A percentile compares a stretch with the other conserved stretches of the same genome.
Conservation (phyloP, 1,140 invertebrate species). For the Hermetia illucens region DNA sequence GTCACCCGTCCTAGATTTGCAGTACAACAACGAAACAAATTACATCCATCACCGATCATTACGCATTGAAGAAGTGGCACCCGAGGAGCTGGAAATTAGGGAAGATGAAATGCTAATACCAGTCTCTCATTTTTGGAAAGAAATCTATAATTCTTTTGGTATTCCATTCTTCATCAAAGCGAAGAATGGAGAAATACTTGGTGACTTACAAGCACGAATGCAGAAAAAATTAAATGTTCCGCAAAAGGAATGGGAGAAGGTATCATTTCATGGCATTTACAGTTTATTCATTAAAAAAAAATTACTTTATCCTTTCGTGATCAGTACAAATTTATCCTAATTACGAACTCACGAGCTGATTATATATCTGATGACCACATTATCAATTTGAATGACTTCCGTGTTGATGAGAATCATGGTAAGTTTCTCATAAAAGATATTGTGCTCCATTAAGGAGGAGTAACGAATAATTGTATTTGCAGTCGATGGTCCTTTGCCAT, state of each 20-base stretch:
- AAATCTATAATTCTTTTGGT: slow-evolving; percentile 87
- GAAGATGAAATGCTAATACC: slow-evolving; percentile 81
- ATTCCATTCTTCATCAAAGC: slow-evolving; percentile 89
- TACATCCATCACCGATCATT: slow-evolving; percentile 33
- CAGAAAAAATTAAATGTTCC: slow-evolving; percentile 81
- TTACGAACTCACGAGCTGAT: slow-evolving; percentile 63
- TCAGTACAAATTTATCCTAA: slow-evolving; percentile 83
- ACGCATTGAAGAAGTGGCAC: slow-evolving; percentile 86
- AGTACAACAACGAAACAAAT: too few relatives aligned
- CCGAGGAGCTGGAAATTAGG: slow-evolving; percentile 56
- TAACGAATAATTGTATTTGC: slow-evolving; percentile 1
- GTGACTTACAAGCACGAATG: slow-evolving; percentile 72
- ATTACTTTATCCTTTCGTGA: slow-evolving; percentile 26
- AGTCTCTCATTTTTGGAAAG: slow-evolving; percentile 92
- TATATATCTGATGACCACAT: slow-evolving; percentile 64
- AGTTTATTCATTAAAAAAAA: slow-evolving; percentile 9
- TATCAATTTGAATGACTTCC: slow-evolving; percentile 64
- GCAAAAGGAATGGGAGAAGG: slow-evolving; percentile 96
- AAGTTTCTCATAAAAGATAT: slow-evolving; percentile 32
- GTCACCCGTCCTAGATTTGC: too few relatives aligned
- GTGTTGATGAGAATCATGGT: slow-evolving; percentile 50
- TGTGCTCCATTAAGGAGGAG: slow-evolving; percentile 4
- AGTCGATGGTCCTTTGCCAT: slow-evolving; percentile 43
- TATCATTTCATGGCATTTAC: slow-evolving; percentile 26
- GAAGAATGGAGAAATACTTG: slow-evolving; percentile 73